Base-by-base conservation (phyloP, 2,888 invertebrate species). In the Ectemnius lituratus region DNA sequence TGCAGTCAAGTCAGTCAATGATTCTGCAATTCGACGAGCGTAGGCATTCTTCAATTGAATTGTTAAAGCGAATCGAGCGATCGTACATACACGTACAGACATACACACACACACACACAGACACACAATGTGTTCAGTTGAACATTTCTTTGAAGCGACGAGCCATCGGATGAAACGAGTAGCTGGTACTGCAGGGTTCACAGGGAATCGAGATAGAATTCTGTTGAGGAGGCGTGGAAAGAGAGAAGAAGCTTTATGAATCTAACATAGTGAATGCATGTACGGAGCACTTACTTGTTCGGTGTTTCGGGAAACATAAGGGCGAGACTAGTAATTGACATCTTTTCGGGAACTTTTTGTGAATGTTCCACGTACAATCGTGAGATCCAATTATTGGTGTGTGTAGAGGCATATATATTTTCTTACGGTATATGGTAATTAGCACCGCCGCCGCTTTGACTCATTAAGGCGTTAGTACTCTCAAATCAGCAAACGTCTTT, bases 341-440 rank as follows among this genome's bases (percentile, higher is more conserved):
- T 47, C 58, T 71, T 68, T 78, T 59, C 63, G 70, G 71, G 76
- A 76, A 80, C 70, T 63, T 73, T 79, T 67, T 74, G 8, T 37
- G 64, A 49, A 71, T 60, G 79, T 83, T 71, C 74, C 74, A 67
- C 71, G 83, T 76, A 79, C 74, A 76, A 81, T 76, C 79, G 83
- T 76, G 74, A 76, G 79, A 76, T 83, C 79, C 79, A 81, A 81
- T 79, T 81, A 83, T 83, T 79, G 80, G 77, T 83, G 83, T 83
- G 79, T 81, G 84, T 83, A 83, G 78, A 81, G 83, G 81, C 79
- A 83, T 81, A 82, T 82, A 83, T 83, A 83, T 83, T 83, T 83
- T 83, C 81, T 81, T 81, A 83, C 83, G 79, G 79, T 81, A 62
- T 74, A 77, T 69, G 81, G 57, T 82, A 77, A 83, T 79, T 83